Evolutionary conservation across 2,113 vertebrate genomes (phyloP), one percentile per base, ranked within the genome.

Genomic region (Dryoscopus gambensis): DNA sequence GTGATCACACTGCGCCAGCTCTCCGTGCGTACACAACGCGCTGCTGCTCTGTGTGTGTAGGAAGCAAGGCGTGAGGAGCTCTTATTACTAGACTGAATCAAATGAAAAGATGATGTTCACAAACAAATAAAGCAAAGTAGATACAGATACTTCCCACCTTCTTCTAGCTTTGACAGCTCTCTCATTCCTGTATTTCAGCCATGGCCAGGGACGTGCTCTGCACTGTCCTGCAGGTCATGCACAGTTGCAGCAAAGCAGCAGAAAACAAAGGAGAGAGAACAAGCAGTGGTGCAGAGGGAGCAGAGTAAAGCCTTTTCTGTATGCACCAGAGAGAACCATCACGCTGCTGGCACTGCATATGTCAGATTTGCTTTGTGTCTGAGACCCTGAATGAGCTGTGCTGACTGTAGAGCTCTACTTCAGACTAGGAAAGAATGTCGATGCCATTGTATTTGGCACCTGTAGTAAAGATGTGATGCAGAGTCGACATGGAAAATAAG

Each of bases 21-120:
- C 44, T 39, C 52, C 2, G 0, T 22, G 57, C 0, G 0, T 13
- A 5, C n/a, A 3, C 37, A 23, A 2, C 10, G 9, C 31, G 76
- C 73, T 42, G 83, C 88, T 60, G 76, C 86, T 84, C 55, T 6
- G 1, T 27, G 14, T 6, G 0, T 10, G 13, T 3, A 14, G 59
- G 69, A 76, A 59, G 56, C 35, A 28, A 73, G 44, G 53, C 71
- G 15, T 15, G 3, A 5, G 70, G 22, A 46, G 78, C 46, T 79
- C 79, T 47, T 59, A 17, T 30, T 39, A 2, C 27, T 10, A 16
- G 50, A 2, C 71, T 50, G 24, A 42, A n/a, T 40, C 33, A 60
- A 39, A 35, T 8, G 13, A 37, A 67, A 70, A 63, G 25, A 20
- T 5, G 6, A 13, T 4, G 9, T 53, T 59, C 46, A 28, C 44